Conservation (phyloP, 2,797 vertebrate species). For the Etheostoma nigrum region DNA sequence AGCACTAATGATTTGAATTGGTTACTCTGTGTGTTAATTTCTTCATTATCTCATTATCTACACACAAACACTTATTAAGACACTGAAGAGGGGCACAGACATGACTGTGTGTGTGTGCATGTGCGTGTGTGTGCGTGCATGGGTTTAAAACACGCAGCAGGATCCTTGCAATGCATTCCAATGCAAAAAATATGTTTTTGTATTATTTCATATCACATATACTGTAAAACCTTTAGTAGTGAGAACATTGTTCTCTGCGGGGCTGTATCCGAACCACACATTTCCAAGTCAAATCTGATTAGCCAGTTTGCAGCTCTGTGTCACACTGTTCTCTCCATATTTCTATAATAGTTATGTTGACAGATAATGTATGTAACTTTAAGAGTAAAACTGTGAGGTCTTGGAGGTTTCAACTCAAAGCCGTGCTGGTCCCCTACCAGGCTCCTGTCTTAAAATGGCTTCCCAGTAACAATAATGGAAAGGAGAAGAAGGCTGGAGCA, state of each 20-base stretch:
- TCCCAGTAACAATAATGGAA: not conserved
- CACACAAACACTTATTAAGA: conserved; percentile 1
- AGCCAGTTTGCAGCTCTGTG: not conserved
- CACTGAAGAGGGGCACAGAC: too few relatives aligned
- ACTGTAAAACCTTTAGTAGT: not conserved
- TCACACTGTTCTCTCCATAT: not conserved
- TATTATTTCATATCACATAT: not conserved
- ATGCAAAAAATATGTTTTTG: not conserved
- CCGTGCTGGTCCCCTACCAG: not conserved
- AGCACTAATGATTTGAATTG: conserved; percentile 20
- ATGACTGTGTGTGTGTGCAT: not conserved
- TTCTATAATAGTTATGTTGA: too few relatives aligned
- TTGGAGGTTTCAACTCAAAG: not conserved
- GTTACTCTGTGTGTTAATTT: conserved; percentile 3
- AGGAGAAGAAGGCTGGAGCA: not conserved
- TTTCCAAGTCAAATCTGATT: too few relatives aligned
- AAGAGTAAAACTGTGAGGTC: not conserved
- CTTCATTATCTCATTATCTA: not conserved
- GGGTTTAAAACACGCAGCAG: too few relatives aligned
- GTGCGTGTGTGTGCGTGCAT: conserved; percentile 8
- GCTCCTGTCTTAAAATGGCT: not conserved
- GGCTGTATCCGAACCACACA: not conserved
- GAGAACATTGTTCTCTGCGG: not conserved
- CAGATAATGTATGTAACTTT: not conserved
- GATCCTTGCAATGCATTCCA: too few relatives aligned